Conservation (phyloP, 2,113 vertebrate genomes). For the Lethenteron camtschaticum region DNA sequence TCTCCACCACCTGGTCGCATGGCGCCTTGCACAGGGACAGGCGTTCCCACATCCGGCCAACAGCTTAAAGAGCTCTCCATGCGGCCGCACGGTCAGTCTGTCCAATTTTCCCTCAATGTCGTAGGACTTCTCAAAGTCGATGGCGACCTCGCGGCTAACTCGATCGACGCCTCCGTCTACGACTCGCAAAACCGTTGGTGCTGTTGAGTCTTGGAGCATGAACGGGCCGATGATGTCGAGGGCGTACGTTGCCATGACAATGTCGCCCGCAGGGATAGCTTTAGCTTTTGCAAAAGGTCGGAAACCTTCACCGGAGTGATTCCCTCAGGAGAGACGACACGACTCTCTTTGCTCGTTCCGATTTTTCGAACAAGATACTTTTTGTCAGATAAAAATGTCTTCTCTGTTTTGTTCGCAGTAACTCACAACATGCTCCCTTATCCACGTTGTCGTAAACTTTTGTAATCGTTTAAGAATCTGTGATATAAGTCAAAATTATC, state of each 20-base stretch:
- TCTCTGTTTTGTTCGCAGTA: conserved; percentile 7
- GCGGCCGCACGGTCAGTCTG: conserved; percentile 14
- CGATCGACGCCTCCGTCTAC: conserved; percentile 11
- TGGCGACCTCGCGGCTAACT: conserved; percentile 10
- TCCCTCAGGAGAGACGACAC: not conserved
- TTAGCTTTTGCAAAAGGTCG: conserved; percentile 14
- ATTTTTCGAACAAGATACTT: too few relatives aligned
- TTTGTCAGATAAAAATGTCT: not conserved
- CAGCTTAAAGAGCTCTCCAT: conserved; percentile 17
- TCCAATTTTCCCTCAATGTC: conserved; percentile 4
- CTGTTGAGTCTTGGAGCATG: conserved; percentile 14
- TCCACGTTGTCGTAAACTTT: conserved; percentile 16
- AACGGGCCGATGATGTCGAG: conserved; percentile 12
- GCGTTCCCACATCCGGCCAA: conserved; percentile 27
- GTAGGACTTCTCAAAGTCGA: not conserved
- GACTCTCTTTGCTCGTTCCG: conserved; percentile 11
- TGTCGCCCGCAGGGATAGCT: conserved; percentile 14
- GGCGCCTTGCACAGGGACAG: conserved; percentile 26
- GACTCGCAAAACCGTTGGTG: conserved; percentile 14
- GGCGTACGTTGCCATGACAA: conserved; percentile 17
- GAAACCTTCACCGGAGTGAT: conserved; percentile 7
- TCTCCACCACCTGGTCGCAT: conserved; percentile 20
- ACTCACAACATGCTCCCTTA: not conserved
- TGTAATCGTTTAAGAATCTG: conserved; percentile 10
- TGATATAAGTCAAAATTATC: not conserved